These are phyloP conservation scores for Platanista minor DNA, from an alignment of 2,113 vertebrate species.

Conservation along the genomic window DNA sequence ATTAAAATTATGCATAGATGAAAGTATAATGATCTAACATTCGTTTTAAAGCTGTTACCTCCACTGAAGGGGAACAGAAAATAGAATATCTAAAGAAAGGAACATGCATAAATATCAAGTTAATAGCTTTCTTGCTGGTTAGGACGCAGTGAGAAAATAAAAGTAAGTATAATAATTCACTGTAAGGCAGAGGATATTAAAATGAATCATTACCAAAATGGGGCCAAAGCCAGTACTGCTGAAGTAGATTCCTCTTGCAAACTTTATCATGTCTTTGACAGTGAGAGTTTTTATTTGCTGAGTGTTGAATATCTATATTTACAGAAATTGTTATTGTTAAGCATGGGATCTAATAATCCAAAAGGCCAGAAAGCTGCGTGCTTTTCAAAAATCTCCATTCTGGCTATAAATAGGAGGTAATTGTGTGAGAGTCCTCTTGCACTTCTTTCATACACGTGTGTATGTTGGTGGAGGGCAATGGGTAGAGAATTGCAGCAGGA, in stretches of 20 bases:
- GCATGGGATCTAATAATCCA: background rate
- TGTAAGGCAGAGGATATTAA: conserved; percentile 11
- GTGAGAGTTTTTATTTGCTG: conserved; percentile 10
- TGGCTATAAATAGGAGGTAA: background rate
- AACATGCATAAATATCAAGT: background rate
- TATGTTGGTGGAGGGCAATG: background rate
- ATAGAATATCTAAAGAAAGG: conserved; percentile 49
- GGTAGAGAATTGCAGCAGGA: accelerated
- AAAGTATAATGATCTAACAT: conserved; percentile 62
- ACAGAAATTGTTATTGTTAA: conserved; percentile 20
- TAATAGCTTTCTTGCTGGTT: conserved; percentile 46
- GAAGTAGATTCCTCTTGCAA: background rate
- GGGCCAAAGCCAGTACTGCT: background rate
- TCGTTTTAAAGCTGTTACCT: conserved; percentile 56
- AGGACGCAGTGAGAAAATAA: conserved; percentile 33
- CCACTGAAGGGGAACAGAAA: conserved; percentile 40
- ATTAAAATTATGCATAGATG: conserved; percentile 62
- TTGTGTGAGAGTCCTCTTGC: background rate
- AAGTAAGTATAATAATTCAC: conserved; percentile 12
- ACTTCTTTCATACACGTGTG: background rate
- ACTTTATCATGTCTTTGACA: background rate
- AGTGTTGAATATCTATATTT: background rate
- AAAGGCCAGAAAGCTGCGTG: background rate
- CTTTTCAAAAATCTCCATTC: background rate
- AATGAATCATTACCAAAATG: conserved; percentile 32